Base-by-base conservation (phyloP, 64 coral and sea anemone species). In the Dendrophyllia cribrosa region DNA sequence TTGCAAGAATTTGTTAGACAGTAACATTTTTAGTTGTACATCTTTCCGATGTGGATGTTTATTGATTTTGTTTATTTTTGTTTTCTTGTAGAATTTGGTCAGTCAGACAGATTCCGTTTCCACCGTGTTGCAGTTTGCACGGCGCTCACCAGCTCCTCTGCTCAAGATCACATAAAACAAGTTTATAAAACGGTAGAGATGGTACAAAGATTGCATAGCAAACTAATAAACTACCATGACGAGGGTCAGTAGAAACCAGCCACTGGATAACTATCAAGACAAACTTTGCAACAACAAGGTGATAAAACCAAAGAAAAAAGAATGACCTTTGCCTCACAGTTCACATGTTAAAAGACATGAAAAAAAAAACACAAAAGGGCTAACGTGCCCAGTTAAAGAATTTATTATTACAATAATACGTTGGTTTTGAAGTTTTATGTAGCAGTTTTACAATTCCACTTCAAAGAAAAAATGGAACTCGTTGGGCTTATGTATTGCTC, bases 141-240 rank as follows among this genome's bases (percentile, higher is more conserved):
- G 70, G 19, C 52, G 58, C 11, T 62, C 92, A 6, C 86, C 92
- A 44, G 92, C 68, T 43, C 86, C 92, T 7, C 51, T 94, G 13
- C 69, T 94, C 10, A 89, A 89, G 68, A 94, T 94, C 56, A 17
- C 74, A 80, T 94, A 66, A 81, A 89, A 15, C 25, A 34, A 48
- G 25, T 7, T 13, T 11, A 43, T n/a, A 24, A 23, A 25, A 68
- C 9, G 66, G 2, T 7, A 68, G 20, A 7, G 21, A 25, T 68
- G 66, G 6, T 21, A 20, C 4, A 68, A 68, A 68, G 9, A 25
- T 8, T 23, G 66, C 4, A 6, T 68, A 22, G 59, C 8, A 12
- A 16, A 62, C 26, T 60, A 56, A 6, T 23, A 2, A 52, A 56
- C 7, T 22, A 21, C 12, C 10, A 56, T 15, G 10, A 47, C 16